These are phyloP conservation scores for Escarpia spicata DNA, from an alignment of 2,888 invertebrate species.

Conservation along the genomic window DNA sequence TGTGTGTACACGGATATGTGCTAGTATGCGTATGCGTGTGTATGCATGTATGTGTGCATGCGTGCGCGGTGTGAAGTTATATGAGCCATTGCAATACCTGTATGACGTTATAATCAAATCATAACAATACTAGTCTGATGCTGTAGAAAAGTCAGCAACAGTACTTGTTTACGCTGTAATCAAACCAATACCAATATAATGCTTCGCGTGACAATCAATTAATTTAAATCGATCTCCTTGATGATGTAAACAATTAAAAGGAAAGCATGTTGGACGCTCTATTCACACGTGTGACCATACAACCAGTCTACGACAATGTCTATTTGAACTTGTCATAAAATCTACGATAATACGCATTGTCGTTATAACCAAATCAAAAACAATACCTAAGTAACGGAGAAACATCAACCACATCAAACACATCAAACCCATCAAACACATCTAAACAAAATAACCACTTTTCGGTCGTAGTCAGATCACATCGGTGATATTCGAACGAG, in stretches of 20 bases:
- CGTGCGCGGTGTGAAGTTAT: not conserved
- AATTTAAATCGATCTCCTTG: not conserved
- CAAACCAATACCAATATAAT: no score
- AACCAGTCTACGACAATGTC: no score
- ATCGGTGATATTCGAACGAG: slow-evolving; percentile 68
- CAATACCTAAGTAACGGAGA: no score
- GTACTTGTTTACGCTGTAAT: no score
- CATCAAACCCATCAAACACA: not conserved
- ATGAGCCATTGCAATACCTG: not conserved
- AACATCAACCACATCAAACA: no score
- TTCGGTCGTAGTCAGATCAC: slow-evolving; percentile 72
- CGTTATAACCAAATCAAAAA: no score
- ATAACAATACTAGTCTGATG: not conserved
- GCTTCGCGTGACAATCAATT: no score
- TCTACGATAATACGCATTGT: no score
- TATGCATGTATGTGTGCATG: not conserved
- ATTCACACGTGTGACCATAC: no score
- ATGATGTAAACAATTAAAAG: not conserved
- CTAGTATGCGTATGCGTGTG: not conserved
- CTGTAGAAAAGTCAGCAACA: not conserved
- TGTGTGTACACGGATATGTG: not conserved
- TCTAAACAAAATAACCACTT: slow-evolving; percentile 48
- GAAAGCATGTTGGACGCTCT: no score
- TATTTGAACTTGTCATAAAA: no score
- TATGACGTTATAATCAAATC: not conserved